Evolutionary conservation across 2,797 vertebrate genomes (phyloP), one percentile per base, ranked within the genome.

Genomic region (Sus cebifrons): DNA sequence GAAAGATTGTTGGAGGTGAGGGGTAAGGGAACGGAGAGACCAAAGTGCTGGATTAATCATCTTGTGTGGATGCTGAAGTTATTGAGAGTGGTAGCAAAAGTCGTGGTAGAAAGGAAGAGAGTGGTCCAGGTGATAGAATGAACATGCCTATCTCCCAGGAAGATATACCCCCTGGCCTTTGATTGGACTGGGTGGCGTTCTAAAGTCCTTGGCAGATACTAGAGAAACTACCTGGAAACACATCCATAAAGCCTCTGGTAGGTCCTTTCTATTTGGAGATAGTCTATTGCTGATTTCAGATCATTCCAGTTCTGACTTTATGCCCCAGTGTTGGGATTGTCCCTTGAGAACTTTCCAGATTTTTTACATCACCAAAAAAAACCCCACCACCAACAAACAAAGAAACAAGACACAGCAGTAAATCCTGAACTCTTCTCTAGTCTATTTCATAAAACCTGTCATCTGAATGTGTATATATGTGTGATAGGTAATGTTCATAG

Each of bases 361-460:
- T 64, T 8, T 68, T 40, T 58, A 6, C 6, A 10, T 89, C 65
- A 74, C n/a, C 89, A 68, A 89, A 93, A 70, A n/a, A 84, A 86
- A 18, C n/a, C 1, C 16, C 75, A 14, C 27, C 52, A 68, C n/a
- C 15, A 14, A 25, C 12, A 17, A n/a, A n/a, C 17, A 52, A 84
- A 16, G 15, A 64, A 29, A 49, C 40, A 67, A 44, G 60, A 36
- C 49, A 32, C 60, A 78, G 3, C 12, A 40, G 10, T 54, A 64
- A 77, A 90, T 94, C 10, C 25, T 40, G 29, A 27, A 27, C 64
- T 88, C 8, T 86, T 81, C 62, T 78, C 17, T 71, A 18, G 54
- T 20, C 40, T 87, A 62, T 5, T 36, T 78, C 77, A 93, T 90
- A 92, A 96, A 90, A 16, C 21, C 27, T 85, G 16, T 29, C 52